phyloP scores from a whole-genome alignment of 2,113 vertebrate genomes.

The Aptenodytes patagonicus region DNA sequence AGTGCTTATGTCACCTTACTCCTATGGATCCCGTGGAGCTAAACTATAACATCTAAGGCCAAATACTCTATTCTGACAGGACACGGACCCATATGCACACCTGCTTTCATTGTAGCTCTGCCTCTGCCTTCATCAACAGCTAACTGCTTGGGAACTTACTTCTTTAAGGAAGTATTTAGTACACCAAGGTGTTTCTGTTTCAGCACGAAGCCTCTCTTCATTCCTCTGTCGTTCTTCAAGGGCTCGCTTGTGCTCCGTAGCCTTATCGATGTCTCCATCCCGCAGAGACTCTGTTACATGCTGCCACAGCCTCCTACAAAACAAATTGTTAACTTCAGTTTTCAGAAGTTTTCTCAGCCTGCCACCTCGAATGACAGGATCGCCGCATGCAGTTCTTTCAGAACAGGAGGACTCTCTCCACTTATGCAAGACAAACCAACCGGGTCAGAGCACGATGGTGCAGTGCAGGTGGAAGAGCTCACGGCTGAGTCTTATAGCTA shows the following conservation, averaged over 20 bases:
- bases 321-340: background rate
- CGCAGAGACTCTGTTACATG: slow-evolving; percentile 89
- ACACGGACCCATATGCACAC: background rate
- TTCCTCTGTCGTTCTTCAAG: slow-evolving; percentile 91
- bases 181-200: slow-evolving; percentile 87
- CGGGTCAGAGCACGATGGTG: accelerated
- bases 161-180: slow-evolving; percentile 91
- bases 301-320: slow-evolving; percentile 88
- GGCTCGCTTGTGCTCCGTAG: slow-evolving; percentile 91
- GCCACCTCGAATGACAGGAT: background rate
- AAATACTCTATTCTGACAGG: background rate
- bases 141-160: slow-evolving; percentile 65
- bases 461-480: background rate
- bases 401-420: background rate
- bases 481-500: accelerated
- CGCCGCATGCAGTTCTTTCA: accelerated
- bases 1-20: background rate
- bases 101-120: background rate
- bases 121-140: background rate
- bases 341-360: background rate
- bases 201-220: slow-evolving; percentile 87
- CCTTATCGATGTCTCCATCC: slow-evolving; percentile 91
- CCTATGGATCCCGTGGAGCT: background rate
- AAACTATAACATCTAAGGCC: background rate
- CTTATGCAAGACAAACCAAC: background rate